Conservation (phyloP, 2,797 vertebrate species). For the Sylvilagus floridanus region DNA sequence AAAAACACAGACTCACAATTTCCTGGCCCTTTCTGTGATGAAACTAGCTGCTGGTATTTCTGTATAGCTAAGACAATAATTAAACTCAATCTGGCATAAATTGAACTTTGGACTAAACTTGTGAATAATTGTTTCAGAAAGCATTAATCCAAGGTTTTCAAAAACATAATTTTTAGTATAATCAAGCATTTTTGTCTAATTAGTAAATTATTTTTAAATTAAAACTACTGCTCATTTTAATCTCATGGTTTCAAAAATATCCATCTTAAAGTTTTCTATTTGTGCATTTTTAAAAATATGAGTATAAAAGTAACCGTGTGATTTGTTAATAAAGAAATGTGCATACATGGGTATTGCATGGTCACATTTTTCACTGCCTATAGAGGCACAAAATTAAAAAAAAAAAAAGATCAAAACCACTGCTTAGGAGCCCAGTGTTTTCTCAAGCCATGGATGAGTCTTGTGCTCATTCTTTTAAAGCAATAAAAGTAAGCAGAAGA, state of each 20-base stretch:
- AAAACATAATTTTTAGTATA: conserved; percentile 2
- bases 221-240: background rate
- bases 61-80: conserved; percentile 19
- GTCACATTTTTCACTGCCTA: background rate
- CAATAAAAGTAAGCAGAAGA: background rate
- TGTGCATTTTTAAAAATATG: conserved; percentile 28
- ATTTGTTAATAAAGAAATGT: background rate
- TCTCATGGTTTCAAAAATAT: background rate
- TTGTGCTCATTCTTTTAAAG: background rate
- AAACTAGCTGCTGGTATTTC: background rate
- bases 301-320: background rate
- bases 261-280: background rate
- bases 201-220: conserved; percentile 49
- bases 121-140: conserved; percentile 64
- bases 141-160: conserved; percentile 31
- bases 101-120: conserved; percentile 39
- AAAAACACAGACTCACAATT: background rate
- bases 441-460: background rate
- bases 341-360: background rate
- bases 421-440: background rate
- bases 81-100: conserved; percentile 46
- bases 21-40: background rate
- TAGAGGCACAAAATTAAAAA: background rate
- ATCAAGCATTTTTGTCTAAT: conserved; percentile 37
- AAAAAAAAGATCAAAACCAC: background rate